These are phyloP conservation scores for Nesoenas mayeri DNA, from an alignment of 2,113 vertebrate species.

Conservation along the genomic window DNA sequence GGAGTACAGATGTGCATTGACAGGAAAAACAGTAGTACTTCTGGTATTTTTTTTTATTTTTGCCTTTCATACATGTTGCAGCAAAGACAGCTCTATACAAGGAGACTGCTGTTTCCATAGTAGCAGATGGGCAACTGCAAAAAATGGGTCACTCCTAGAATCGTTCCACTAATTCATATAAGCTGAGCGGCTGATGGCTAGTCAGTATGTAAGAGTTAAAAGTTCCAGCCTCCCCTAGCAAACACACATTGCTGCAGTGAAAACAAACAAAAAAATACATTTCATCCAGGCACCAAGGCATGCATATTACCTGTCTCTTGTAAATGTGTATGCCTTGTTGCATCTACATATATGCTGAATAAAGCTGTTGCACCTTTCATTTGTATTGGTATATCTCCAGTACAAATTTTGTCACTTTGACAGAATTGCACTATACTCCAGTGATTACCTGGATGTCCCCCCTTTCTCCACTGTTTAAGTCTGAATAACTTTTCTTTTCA, in stretches of 20 bases:
- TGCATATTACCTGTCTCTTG: accelerated
- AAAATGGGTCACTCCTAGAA: constrained; percentile 64
- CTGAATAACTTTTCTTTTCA: not conserved
- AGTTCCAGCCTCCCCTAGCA: not conserved
- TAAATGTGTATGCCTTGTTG: not conserved
- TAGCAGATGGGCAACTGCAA: constrained; percentile 68
- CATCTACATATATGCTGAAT: not conserved
- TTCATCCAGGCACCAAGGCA: not conserved
- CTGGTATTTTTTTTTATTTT: not conserved
- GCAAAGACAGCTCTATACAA: not conserved
- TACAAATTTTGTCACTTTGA: not conserved
- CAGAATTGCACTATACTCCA: not conserved
- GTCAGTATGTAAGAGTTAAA: not conserved
- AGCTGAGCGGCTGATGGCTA: constrained; percentile 43
- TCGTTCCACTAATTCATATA: constrained; percentile 39
- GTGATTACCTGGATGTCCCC: not conserved
- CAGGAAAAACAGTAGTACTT: not conserved
- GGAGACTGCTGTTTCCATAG: constrained; percentile 66
- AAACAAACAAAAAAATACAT: not conserved
- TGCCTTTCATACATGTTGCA: not conserved
- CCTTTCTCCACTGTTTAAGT: not conserved
- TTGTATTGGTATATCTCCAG: not conserved
- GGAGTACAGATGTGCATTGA: not conserved
- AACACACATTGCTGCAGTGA: not conserved
- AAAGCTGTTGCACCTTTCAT: not conserved